These are phyloP conservation scores for Eonycteris spelaea DNA, from an alignment of 2,113 vertebrate genomes.

Conservation along the genomic window DNA sequence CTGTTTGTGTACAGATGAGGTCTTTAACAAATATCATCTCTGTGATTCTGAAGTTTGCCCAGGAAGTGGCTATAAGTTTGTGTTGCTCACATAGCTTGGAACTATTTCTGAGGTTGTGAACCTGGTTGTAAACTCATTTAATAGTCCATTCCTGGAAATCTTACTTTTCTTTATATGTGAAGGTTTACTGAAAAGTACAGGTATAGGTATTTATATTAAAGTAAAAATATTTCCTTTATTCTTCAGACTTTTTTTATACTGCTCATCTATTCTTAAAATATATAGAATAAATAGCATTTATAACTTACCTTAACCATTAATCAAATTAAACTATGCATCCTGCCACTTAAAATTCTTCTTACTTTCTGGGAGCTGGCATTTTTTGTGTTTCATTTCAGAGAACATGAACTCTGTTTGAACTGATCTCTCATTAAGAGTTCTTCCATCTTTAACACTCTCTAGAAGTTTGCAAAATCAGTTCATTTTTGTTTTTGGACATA, in stretches of 20 bases:
- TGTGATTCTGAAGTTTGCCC: conserved; percentile 12
- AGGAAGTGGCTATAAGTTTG: background rate
- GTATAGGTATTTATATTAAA: background rate
- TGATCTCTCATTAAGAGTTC: conserved; percentile 82
- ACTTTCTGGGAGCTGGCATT: background rate
- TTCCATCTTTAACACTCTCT: conserved; percentile 73
- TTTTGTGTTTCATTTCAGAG: conserved; percentile 74
- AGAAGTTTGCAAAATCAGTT: conserved; percentile 83
- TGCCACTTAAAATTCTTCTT: background rate
- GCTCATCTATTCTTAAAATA: background rate
- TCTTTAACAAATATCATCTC: background rate
- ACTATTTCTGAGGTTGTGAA: background rate
- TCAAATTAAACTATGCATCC: background rate
- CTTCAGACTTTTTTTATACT: background rate
- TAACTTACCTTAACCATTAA: background rate
- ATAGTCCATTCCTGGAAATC: background rate
- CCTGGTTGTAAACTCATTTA: background rate
- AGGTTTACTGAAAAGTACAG: background rate
- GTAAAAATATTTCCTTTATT: background rate
- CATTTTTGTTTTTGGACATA: conserved; percentile 83
- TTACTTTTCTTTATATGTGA: background rate
- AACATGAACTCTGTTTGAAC: conserved; percentile 80
- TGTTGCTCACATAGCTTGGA: background rate
- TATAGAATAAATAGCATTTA: background rate
- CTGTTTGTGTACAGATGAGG: background rate